Evolutionary conservation across 2,888 invertebrate species (phyloP).

Genomic region (Ommatoiulus sabulosus): DNA sequence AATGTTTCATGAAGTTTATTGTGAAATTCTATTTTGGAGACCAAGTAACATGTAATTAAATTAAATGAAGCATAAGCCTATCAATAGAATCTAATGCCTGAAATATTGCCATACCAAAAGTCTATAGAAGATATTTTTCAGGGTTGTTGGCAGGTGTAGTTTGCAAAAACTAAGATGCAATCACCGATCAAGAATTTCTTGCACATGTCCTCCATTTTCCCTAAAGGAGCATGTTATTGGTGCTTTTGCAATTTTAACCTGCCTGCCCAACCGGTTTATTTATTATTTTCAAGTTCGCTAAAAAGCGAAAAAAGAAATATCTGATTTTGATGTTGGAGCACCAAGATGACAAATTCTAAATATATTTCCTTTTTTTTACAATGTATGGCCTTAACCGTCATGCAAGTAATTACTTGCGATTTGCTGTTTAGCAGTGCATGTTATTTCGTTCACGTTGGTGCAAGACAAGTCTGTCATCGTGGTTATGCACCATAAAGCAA

Average conservation of each 20-base stretch:
- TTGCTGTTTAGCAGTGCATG: background rate
- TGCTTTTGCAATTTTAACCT: conserved; percentile 7
- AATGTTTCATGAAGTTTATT: too few relatives aligned
- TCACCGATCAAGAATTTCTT: conserved; percentile 21
- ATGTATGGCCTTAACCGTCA: background rate
- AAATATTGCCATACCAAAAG: background rate
- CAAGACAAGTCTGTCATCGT: background rate
- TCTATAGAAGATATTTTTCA: background rate
- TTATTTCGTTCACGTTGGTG: background rate
- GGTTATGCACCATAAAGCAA: background rate
- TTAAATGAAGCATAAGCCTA: background rate
- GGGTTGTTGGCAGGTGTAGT: background rate
- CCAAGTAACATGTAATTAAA: too few relatives aligned
- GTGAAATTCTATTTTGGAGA: too few relatives aligned
- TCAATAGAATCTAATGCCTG: background rate
- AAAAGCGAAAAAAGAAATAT: background rate
- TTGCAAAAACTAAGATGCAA: background rate
- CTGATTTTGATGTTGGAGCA: background rate
- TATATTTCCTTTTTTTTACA: background rate
- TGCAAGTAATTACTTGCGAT: background rate
- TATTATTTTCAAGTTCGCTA: background rate
- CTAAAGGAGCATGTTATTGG: background rate
- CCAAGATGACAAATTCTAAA: conserved; percentile 10
- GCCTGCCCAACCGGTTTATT: conserved; percentile 17
- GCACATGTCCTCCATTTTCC: background rate